Conservation (phyloP, 1,140 invertebrate species). For the Saccostrea cuccullata region DNA sequence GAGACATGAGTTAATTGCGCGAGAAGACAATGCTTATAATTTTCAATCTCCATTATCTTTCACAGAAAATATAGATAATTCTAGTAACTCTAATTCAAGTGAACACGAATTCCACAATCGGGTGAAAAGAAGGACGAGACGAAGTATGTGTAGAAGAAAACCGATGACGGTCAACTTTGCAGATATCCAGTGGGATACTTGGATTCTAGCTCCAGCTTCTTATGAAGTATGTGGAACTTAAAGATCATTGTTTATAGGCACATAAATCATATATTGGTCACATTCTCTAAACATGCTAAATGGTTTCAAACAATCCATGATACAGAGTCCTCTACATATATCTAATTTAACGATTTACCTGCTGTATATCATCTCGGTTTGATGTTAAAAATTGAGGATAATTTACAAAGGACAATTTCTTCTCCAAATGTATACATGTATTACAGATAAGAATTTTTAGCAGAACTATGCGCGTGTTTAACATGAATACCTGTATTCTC, state of each 20-base stretch:
- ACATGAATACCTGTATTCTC: neutral
- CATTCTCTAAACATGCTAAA: too few species aligned
- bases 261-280: too few species aligned
- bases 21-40: slow-evolving; percentile 59
- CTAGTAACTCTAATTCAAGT: neutral
- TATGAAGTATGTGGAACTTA: slow-evolving; percentile 85
- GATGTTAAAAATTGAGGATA: too few species aligned
- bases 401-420: neutral
- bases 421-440: neutral
- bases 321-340: too few species aligned
- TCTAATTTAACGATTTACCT: too few species aligned
- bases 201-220: slow-evolving; percentile 97
- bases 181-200: slow-evolving; percentile 98
- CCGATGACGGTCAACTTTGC: slow-evolving; percentile 95
- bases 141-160: slow-evolving; percentile 86
- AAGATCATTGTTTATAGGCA: too few species aligned
- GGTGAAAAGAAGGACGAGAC: slow-evolving; percentile 51
- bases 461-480: neutral
- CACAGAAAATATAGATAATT: slow-evolving; percentile 16
- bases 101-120: slow-evolving; percentile 47
- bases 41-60: neutral
- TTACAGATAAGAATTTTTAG: neutral
- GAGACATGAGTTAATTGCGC: slow-evolving; percentile 62
- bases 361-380: too few species aligned
- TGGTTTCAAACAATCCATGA: too few species aligned